Evolutionary conservation across 2,888 invertebrate genomes (phyloP), one percentile per base, ranked within the genome.

Genomic region (Isoperla grammatica): DNA sequence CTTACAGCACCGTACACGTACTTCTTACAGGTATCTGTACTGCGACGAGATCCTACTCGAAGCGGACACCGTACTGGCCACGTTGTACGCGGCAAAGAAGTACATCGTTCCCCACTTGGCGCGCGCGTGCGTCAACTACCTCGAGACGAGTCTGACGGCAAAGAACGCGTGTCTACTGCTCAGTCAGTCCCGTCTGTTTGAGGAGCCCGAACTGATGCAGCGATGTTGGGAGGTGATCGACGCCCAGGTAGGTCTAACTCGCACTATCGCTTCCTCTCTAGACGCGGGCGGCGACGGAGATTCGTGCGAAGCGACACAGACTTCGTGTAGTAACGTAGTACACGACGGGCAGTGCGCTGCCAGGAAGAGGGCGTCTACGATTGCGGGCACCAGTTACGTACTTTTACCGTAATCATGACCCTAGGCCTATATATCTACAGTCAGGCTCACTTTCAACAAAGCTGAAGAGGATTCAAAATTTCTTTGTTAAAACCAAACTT

Each of bases 211-310:
- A 73, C 81, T 97, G 68, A 95, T 95, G 94, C 90, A 94, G 76
- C 82, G 94, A 68, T 95, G 95, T 79, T 95, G 94, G 94, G 94
- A 95, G 81, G 95, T 96, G 64, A 95, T 97, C 73, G 96, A 96
- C 78, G 96, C 96, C 58, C 91, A 91, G 88, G 90, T 90, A 85
- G 83, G 84, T 78, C n/a, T 29, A 29, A 6, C 71, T 75, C 20
- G 43, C 57, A 15, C 57, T 50, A 19, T 61, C 57, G 13, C 57
- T 53, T 17, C 3, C 45, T 9, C 48, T 9, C 17, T 45, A 9
- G 45, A 19, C 15, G 9, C 4, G 17, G 45, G 9, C 45, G 15
- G 3, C 15, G 45, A 9, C 17, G 17, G 17, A 3, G 40, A 40
- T 5, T 15, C 12, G n/a, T 40, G 40, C 17, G 9, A 19, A 11